Conservation (phyloP, 2,113 vertebrate species). For the Nesoenas mayeri region DNA sequence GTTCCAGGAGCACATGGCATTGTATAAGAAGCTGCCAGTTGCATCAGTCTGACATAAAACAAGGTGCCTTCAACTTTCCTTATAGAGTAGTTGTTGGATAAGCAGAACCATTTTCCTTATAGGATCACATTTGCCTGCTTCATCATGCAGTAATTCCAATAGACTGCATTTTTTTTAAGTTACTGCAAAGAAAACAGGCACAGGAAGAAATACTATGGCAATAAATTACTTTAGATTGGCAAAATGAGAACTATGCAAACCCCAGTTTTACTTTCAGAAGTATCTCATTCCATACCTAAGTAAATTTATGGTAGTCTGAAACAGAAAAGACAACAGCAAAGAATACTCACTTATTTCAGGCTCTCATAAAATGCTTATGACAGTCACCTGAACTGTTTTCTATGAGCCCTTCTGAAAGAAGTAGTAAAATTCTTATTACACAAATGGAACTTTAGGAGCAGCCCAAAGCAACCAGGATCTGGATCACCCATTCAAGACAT, state of each 20-base stretch:
- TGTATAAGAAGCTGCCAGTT: conserved; percentile 23
- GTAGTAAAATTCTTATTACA: background rate
- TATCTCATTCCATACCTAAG: background rate
- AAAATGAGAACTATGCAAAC: background rate
- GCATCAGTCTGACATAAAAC: background rate
- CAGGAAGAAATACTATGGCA: background rate
- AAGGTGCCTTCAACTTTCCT: background rate
- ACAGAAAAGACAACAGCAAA: background rate
- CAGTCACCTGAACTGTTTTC: background rate
- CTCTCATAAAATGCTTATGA: background rate
- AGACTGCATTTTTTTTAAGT: background rate
- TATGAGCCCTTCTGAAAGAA: background rate
- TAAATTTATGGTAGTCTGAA: background rate
- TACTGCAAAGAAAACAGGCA: background rate
- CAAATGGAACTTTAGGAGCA: background rate
- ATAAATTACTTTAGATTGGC: background rate
- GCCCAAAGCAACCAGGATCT: background rate
- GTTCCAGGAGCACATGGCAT: background rate
- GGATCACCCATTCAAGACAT: background rate
- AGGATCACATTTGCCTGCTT: background rate
- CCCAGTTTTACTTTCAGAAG: background rate
- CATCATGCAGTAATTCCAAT: background rate
- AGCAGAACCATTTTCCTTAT: background rate
- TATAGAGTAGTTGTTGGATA: background rate
- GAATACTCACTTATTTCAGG: background rate